Evolutionary conservation across 2,113 vertebrate genomes (phyloP).

Genomic region (Aythya baeri): DNA sequence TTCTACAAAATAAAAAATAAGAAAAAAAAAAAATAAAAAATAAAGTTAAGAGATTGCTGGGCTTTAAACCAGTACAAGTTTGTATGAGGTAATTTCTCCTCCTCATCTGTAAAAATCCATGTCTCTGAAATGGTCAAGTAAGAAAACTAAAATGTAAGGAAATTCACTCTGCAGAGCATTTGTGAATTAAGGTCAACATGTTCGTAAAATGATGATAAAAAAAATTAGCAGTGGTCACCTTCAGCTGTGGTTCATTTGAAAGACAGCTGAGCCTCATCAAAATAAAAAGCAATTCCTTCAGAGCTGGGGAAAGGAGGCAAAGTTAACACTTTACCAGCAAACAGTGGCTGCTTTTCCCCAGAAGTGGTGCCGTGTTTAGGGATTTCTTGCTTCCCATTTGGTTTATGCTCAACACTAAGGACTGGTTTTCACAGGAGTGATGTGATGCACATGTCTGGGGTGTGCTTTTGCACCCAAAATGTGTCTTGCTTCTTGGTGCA

Average conservation of each 20-base stretch:
- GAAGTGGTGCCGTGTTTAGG: not conserved
- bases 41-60: not conserved
- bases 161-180: not conserved
- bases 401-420: not conserved
- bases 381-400: not conserved
- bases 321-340: not conserved
- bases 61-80: not conserved
- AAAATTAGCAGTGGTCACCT: not conserved
- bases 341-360: not conserved
- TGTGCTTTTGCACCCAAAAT: not conserved
- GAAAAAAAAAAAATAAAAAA: not conserved
- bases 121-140: not conserved
- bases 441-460: not conserved
- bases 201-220: constrained; percentile 20
- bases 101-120: not conserved
- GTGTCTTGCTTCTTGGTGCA: not conserved
- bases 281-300: not conserved
- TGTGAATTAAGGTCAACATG: not conserved
- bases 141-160: not conserved
- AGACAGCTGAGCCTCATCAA: not conserved
- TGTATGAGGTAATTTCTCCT: not conserved
- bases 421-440: not conserved
- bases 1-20: not conserved
- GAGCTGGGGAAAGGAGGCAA: not conserved
- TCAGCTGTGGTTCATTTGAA: not conserved